Conservation (phyloP, 2,113 vertebrate genomes). For the Tursiops truncatus region DNA sequence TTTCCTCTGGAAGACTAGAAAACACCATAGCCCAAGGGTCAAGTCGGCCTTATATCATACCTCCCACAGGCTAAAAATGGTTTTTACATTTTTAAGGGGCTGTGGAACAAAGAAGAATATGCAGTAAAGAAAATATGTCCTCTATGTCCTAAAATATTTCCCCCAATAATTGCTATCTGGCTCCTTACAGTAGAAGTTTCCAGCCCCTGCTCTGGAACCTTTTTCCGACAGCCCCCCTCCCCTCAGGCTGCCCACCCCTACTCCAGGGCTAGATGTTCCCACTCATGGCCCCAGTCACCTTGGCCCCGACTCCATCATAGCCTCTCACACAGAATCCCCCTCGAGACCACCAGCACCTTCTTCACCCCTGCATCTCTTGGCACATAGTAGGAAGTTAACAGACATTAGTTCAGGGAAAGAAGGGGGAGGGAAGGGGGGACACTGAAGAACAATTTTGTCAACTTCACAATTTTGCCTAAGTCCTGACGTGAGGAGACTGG, state of each 20-base stretch:
- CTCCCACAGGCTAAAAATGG: neutral
- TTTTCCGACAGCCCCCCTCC: neutral
- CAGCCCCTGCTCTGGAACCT: neutral
- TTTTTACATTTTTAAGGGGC: neutral
- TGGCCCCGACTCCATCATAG: neutral
- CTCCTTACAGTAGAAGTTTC: neutral
- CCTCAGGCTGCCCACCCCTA: fast-evolving
- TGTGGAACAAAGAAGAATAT: neutral
- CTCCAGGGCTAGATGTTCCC: neutral
- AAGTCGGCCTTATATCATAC: neutral
- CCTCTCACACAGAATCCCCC: neutral
- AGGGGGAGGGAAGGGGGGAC: fast-evolving
- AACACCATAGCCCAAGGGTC: too few species aligned
- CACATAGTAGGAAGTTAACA: neutral
- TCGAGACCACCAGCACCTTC: neutral
- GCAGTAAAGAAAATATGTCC: neutral
- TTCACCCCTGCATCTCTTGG: neutral
- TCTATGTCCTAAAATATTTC: neutral
- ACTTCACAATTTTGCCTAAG: neutral
- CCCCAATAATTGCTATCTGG: neutral
- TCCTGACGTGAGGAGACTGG: neutral
- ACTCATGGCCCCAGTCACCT: fast-evolving
- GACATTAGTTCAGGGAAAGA: neutral
- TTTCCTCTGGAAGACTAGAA: neutral
- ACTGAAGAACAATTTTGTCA: neutral